Evolutionary conservation across 2,113 vertebrate genomes (phyloP), one percentile per base, ranked within the genome.

Genomic region (Labeo catla): DNA sequence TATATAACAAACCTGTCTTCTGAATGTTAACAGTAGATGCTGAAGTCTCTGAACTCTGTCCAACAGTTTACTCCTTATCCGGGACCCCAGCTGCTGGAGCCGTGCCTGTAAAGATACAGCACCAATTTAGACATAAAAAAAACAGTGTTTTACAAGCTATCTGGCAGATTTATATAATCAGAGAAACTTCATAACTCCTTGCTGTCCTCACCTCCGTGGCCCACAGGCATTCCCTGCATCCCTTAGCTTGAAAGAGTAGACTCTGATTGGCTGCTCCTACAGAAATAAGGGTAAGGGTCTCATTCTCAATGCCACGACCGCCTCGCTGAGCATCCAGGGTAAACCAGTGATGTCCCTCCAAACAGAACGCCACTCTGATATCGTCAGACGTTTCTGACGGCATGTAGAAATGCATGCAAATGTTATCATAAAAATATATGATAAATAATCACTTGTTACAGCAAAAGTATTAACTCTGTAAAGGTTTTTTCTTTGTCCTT

Each of bases 41-140:
- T 95, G 95, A 49, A 95, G 74, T 15, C 89, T 90, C 79, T 89
- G 92, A 43, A 95, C 87, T 90, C 93, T 95, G 84, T 95, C 92
- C 63, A 90, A 49, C 52, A 97, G 89, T 84, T 50, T 93, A 8
- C 49, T 86, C 92, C 87, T 91, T 6, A 97, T 81, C 82, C 89
- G 90, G 13, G 89, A 93, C 72, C 92, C 87, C 36, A 96, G 78
- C 77, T 93, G 89, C 34, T 90, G 86, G 63, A 96, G 54, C 19
- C 91, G 92, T 50, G 92, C 76, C 96, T 97, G 89, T 49, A 19
- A 85, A 86, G 83, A 89, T 21, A 79, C 10, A 6, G 70, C 39
- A 87, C 82, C 50, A 81, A 92, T 34, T 1, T 52, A 82, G 50
- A 45, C 50, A 43, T 63, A 21, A 73, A 13, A 73, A 13, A 11